Evolutionary conservation across 2,888 invertebrate genomes (phyloP).

Genomic region (Eupelmus urozonus): DNA sequence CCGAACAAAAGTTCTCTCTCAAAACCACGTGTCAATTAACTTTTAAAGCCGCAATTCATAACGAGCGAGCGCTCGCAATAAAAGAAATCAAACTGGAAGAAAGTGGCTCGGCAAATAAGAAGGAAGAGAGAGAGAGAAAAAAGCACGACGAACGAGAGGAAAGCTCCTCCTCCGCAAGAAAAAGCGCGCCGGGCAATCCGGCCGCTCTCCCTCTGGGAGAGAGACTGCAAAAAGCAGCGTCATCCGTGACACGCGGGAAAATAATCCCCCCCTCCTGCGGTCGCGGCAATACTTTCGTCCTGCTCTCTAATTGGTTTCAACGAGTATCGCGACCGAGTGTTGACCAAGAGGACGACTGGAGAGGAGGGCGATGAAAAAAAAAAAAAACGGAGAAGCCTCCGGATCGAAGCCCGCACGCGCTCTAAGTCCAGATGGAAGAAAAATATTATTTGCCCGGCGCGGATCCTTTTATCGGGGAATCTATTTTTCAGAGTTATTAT

Average conservation of each 20-base stretch:
- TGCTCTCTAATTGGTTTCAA: conserved; percentile 49
- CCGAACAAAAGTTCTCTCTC: too few relatives aligned
- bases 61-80: background rate
- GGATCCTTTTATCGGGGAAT: conserved; percentile 64
- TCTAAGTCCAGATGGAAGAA: conserved; percentile 65
- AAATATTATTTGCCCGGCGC: conserved; percentile 63
- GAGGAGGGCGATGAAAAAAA: background rate
- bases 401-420: conserved; percentile 2
- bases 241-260: conserved; percentile 40
- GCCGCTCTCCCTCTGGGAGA: background rate
- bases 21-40: background rate
- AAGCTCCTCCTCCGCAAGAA: background rate
- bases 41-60: background rate
- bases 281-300: conserved; percentile 19
- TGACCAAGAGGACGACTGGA: conserved; percentile 21
- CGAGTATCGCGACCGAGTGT: conserved; percentile 37
- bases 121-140: conserved; percentile 1
- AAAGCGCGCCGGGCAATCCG: background rate
- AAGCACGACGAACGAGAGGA: background rate
- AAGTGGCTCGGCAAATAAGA: background rate
- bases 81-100: conserved; percentile 7
- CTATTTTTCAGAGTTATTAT: conserved; percentile 66
- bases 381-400: background rate
- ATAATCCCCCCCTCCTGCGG: conserved; percentile 17
- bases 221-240: conserved; percentile 39